phyloP scores from a whole-genome alignment of 2,113 vertebrate genomes.

The Xiphophorus maculatus region DNA sequence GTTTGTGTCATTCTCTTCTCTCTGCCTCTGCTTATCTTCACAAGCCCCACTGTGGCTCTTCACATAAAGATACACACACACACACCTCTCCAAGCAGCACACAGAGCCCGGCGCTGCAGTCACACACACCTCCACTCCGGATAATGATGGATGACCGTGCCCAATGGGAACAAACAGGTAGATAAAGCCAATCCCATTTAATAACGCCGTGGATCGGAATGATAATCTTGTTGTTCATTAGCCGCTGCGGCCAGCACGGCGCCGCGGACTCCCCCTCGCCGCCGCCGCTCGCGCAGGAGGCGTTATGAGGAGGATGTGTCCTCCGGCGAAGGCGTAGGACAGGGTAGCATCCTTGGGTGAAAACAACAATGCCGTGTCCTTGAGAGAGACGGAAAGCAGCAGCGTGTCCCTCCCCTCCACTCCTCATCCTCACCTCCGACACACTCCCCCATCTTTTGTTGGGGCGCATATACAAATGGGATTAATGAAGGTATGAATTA shows the following conservation, averaged over 20 bases:
- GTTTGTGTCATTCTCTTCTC: slow-evolving; percentile 81
- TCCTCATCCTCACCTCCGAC: slow-evolving; percentile 41
- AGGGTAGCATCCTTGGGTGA: slow-evolving; percentile 47
- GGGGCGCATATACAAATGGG: slow-evolving; percentile 74
- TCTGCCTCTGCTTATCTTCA: slow-evolving; percentile 82
- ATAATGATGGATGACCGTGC: slow-evolving; percentile 79
- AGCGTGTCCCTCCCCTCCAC: not conserved
- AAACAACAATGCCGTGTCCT: slow-evolving; percentile 71
- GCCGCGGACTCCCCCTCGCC: slow-evolving; percentile 37
- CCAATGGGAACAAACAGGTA: slow-evolving; percentile 78
- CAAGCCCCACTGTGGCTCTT: slow-evolving; percentile 70
- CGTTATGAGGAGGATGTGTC: slow-evolving; percentile 42
- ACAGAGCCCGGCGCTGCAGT: slow-evolving; percentile 9
- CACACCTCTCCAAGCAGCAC: not conserved
- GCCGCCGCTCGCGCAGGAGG: slow-evolving; percentile 18
- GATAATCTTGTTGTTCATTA: slow-evolving; percentile 79
- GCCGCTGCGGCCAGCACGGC: slow-evolving; percentile 55
- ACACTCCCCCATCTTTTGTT: slow-evolving; percentile 72
- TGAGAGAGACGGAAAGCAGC: slow-evolving; percentile 60
- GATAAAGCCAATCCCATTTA: slow-evolving; percentile 80
- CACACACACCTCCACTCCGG: slow-evolving; percentile 65
- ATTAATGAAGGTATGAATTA: slow-evolving; percentile 80
- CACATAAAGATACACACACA: slow-evolving; percentile 32
- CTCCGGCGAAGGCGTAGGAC: slow-evolving; percentile 52
- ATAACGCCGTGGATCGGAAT: slow-evolving; percentile 79